These are phyloP conservation scores for Rotaria magnacalcarata DNA, from an alignment of 2,888 invertebrate genomes.

Conservation along the genomic window DNA sequence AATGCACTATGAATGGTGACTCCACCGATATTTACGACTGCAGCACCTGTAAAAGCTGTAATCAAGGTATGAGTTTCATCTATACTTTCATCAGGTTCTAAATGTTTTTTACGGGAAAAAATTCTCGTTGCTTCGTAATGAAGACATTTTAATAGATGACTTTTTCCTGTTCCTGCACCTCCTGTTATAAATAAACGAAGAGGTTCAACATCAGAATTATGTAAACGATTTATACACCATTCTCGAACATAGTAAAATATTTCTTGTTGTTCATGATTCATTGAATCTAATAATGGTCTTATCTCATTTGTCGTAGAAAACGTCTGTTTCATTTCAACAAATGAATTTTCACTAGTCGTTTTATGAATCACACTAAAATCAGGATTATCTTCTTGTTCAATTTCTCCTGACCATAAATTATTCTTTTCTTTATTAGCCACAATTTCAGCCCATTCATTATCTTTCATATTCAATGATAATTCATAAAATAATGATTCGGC, in stretches of 20 bases:
- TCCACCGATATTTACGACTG: neutral
- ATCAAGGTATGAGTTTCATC: neutral
- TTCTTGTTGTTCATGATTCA: constrained; percentile 46
- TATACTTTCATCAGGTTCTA: constrained; percentile 21
- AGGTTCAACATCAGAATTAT: constrained; percentile 39
- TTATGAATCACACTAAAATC: neutral
- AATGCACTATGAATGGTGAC: neutral
- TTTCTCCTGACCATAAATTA: neutral
- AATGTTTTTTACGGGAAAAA: constrained; percentile 2
- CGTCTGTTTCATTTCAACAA: neutral
- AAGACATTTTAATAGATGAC: constrained; percentile 44
- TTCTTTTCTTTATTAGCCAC: neutral
- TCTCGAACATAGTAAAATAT: constrained; percentile 44
- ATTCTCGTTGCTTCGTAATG: constrained; percentile 46
- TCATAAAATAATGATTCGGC: no score
- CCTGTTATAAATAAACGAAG: constrained; percentile 43
- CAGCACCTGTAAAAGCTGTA: neutral
- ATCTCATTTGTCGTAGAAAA: neutral
- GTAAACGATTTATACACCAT: constrained; percentile 40
- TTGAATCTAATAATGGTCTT: neutral
- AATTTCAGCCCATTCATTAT: neutral
- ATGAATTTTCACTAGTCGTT: neutral
- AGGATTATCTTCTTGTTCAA: neutral
- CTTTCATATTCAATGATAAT: no score
- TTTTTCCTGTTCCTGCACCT: constrained; percentile 44